Evolutionary conservation across 2,888 invertebrate genomes (phyloP), one percentile per base, ranked within the genome.

Genomic region (Papilio demoleus): DNA sequence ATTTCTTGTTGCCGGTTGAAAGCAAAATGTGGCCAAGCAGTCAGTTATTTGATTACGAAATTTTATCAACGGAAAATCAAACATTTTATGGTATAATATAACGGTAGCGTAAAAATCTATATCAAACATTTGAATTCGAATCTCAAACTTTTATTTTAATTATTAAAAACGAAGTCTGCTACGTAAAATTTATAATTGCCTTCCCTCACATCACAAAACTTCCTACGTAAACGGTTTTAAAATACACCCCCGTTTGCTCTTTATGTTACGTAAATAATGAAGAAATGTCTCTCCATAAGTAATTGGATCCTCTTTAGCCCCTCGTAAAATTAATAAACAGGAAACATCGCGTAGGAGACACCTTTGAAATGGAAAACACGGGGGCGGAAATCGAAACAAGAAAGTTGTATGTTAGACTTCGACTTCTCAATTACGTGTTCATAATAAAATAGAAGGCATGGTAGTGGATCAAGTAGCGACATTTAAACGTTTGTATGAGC

Each of bases 241-340:
- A 68, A 68, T 66, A 64, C 65, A 68, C 50, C 61, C 34, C 24
- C 11, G 9, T 56, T 56, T 56, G 8, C 31, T 56, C 31, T 53
- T 53, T 27, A 22, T 22, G 47, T 19, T 19, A 56, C n/a, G 31
- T 56, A 27, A 56, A 56, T 27, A 53, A 53, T 56, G 53, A 31
- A 31, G 53, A 56, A 56, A 31, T 17, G 53, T 56, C 53, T 31
- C 31, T 56, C 31, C 31, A 56, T 9, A n/a, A 14, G 31, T 56
- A 56, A 56, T 56, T 56, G 53, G 53, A 56, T 56, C 53, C 17
- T 56, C 31, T 56, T 50, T 56, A 56, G 17, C 31, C 31, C 31
- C 53, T 56, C 53, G 53, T 31, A 56, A 31, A 53, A 53, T 53
- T 53, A 53, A 31, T 56, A 56, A 63, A 31, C 45, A 24, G 58